A percentile compares a stretch with the other conserved stretches of the same genome.
These are phyloP conservation scores for Littorina saxatilis DNA, from an alignment of 1,140 invertebrate genomes.

Conservation along the genomic window DNA sequence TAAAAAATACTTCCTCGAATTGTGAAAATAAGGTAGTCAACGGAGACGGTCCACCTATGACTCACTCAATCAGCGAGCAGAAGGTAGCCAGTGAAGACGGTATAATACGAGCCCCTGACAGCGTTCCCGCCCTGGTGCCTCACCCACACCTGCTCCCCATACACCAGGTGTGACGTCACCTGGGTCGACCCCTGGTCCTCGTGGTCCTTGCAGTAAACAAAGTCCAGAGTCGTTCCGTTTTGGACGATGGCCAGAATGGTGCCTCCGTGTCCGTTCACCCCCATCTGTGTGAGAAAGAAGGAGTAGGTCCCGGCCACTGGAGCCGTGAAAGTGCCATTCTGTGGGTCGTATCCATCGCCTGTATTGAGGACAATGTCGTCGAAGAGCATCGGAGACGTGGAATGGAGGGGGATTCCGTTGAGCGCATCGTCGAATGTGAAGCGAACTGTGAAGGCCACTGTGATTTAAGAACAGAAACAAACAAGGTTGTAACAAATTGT, in stretches of 20 bases:
- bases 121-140: neutral
- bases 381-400: constrained; percentile 28
- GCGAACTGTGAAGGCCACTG: constrained; percentile 21
- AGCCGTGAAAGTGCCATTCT: constrained; percentile 45
- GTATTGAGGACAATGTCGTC: constrained; percentile 45
- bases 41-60: too few relatives aligned
- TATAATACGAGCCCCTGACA: neutral
- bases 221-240: neutral
- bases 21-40: too few relatives aligned
- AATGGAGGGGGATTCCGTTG: neutral
- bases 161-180: neutral
- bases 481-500: too few relatives aligned
- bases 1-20: too few relatives aligned
- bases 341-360: constrained; percentile 43
- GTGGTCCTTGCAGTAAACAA: neutral
- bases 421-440: neutral
- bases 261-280: neutral
- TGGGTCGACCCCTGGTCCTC: neutral
- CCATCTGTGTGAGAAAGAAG: constrained; percentile 29
- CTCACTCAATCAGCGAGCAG: neutral
- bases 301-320: constrained; percentile 39
- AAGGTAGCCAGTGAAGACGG: constrained; percentile 12
- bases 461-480: neutral
- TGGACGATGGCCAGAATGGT: neutral
- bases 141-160: constrained; percentile 23